These are phyloP conservation scores for Heliothis subflexa DNA, from an alignment of 1,140 invertebrate species.

Conservation along the genomic window DNA sequence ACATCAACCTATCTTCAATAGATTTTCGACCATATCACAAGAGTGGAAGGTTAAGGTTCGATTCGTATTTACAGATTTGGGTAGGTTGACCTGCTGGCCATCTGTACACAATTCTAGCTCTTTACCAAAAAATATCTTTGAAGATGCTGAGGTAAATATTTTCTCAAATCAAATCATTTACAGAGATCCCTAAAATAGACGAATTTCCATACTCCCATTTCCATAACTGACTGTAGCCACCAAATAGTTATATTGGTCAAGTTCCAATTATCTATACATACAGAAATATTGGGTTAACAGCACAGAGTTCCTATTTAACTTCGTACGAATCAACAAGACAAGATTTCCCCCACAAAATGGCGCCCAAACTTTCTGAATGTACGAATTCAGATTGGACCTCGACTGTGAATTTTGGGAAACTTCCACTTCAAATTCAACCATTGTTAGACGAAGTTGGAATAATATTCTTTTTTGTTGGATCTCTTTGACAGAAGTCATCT, in stretches of 20 bases:
- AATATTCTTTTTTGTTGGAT: slow-evolving; percentile 30
- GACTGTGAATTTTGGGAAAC: slow-evolving; percentile 3
- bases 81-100: too few relatives aligned
- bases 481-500: slow-evolving; percentile 28
- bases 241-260: slow-evolving; percentile 1
- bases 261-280: background rate
- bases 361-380: slow-evolving; percentile 24
- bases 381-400: slow-evolving; percentile 27
- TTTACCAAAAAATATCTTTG: too few relatives aligned
- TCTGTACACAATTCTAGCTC: too few relatives aligned
- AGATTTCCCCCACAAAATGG: slow-evolving; percentile 32
- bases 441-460: slow-evolving; percentile 7
- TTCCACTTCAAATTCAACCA: slow-evolving; percentile 22
- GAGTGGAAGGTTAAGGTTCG: too few relatives aligned
- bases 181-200: too few relatives aligned
- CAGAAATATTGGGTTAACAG: slow-evolving; percentile 23
- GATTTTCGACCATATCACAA: too few relatives aligned
- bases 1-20: too few relatives aligned
- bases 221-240: background rate
- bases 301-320: slow-evolving; percentile 34
- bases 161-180: too few relatives aligned
- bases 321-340: slow-evolving; percentile 34
- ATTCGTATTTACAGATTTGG: too few relatives aligned
- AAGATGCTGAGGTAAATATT: too few relatives aligned
- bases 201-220: background rate